Evolutionary conservation across 2,797 vertebrate genomes (phyloP).

Genomic region (Squalus acanthias): DNA sequence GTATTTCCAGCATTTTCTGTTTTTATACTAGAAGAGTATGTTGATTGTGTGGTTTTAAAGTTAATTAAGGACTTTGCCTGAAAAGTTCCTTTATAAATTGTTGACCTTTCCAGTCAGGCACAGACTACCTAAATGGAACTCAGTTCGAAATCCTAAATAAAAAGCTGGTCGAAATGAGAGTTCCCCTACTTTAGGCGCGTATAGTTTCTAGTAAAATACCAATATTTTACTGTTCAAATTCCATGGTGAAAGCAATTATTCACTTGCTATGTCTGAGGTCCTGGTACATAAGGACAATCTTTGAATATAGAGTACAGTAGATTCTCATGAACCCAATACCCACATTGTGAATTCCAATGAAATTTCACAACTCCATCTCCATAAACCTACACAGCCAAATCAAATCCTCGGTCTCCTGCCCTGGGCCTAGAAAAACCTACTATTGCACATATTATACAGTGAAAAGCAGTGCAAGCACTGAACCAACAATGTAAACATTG

Average conservation of each 20-base stretch:
- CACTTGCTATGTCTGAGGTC: not conserved
- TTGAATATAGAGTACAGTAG: not conserved
- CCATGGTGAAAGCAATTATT: not conserved
- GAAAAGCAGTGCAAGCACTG: not conserved
- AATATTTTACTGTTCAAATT: not conserved
- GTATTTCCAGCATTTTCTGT: too few relatives aligned
- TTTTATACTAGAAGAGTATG: too few relatives aligned
- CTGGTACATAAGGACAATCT: not conserved
- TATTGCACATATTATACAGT: not conserved
- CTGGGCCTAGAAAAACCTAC: not conserved
- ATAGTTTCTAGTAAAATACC: not conserved
- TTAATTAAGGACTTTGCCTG: not conserved
- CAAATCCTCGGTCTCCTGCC: not conserved
- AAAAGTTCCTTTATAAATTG: too few relatives aligned
- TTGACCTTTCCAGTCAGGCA: too few relatives aligned
- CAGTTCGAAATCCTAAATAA: not conserved
- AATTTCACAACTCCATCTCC: not conserved
- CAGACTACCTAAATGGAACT: not conserved
- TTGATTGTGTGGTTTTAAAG: not conserved
- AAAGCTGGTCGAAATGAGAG: not conserved
- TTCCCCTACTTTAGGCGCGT: not conserved
- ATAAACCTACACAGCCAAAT: not conserved
- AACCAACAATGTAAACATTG: not conserved
- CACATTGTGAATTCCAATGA: not conserved
- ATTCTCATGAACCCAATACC: not conserved